Base-by-base conservation (phyloP, 1,140 invertebrate species). In the Zaprionus ornatus region DNA sequence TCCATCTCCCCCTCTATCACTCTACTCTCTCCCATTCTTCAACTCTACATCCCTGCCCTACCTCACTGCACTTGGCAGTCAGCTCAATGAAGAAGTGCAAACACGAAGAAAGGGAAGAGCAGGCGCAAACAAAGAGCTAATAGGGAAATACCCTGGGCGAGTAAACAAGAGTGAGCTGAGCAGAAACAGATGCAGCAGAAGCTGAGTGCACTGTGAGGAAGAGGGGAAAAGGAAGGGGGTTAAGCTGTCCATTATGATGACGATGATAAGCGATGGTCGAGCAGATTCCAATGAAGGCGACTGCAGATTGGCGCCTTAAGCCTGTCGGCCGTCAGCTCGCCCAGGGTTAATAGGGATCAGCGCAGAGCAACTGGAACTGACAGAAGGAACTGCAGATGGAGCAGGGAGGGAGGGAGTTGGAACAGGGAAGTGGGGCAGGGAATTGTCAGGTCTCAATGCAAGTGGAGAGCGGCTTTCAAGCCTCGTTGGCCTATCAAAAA, bases 401-500 rank as follows among this genome's bases (percentile, higher is more conserved):
- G 29, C 9, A 29, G 2, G 2, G 9, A 32, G 29, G 29, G 29
- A n/a, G n/a, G 9, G 9, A 32, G 25, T 27, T 27, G 25, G 25
- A 5, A 7, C 25, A 7, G 25, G 25, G 25, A 27, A 27, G 25
- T 27, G 25, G 5, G 25, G 6, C 6, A 27, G 25, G 25, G 25
- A 27, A 7, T 6, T 27, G 25, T 40, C 45, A 10, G 45, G 45
- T 19, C 45, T 48, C n/a, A 40, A 40, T n/a, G 12, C 13, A 63
- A 70, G 78, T 77, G 78, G 65, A 57, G 74, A 32, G 79, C 82
- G 83, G 86, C 85, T 85, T 90, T 90, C 75, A 81, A 81, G 87
- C 77, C 87, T 84, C 88, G 87, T 91, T 91, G 87, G 80, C 80
- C 87, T 87, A 90, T 91, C 87, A 87, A 85, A 83, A 83, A 65